These are phyloP conservation scores for Poeciliopsis presidionis DNA, from an alignment of 2,797 vertebrate genomes.

Conservation along the genomic window DNA sequence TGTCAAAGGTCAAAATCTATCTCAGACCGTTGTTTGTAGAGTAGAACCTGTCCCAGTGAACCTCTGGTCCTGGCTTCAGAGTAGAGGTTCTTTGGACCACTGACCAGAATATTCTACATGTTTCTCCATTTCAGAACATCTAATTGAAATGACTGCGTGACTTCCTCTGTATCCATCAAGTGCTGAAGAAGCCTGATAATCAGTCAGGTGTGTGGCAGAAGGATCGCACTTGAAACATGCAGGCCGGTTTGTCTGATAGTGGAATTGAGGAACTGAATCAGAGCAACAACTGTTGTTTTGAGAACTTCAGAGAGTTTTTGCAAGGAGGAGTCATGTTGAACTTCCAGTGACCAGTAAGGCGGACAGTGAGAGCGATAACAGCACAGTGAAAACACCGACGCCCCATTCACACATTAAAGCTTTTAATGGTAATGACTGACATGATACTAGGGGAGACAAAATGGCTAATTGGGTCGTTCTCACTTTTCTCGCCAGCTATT, in stretches of 20 bases:
- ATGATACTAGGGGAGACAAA: background rate
- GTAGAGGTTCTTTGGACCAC: too few relatives aligned
- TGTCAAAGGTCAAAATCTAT: background rate
- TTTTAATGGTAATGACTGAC: background rate
- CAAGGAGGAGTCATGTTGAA: background rate
- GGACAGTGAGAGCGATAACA: background rate
- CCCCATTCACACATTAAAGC: background rate
- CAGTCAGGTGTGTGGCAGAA: background rate
- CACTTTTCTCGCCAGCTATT: background rate
- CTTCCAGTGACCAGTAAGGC: background rate
- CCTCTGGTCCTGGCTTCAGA: background rate
- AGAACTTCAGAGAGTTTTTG: background rate
- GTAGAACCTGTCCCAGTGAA: background rate
- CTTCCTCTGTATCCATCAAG: background rate
- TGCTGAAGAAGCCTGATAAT: background rate
- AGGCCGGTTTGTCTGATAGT: background rate
- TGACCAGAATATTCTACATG: background rate
- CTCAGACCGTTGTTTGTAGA: conserved; percentile 15
- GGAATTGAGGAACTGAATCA: background rate
- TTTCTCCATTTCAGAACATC: background rate
- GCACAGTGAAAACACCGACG: background rate
- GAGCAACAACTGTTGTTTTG: background rate
- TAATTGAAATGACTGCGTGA: background rate
- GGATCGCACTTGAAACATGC: background rate
- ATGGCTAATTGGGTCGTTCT: background rate